Base-by-base conservation (phyloP, 1,140 invertebrate species). In the Ceratina calcarata region DNA sequence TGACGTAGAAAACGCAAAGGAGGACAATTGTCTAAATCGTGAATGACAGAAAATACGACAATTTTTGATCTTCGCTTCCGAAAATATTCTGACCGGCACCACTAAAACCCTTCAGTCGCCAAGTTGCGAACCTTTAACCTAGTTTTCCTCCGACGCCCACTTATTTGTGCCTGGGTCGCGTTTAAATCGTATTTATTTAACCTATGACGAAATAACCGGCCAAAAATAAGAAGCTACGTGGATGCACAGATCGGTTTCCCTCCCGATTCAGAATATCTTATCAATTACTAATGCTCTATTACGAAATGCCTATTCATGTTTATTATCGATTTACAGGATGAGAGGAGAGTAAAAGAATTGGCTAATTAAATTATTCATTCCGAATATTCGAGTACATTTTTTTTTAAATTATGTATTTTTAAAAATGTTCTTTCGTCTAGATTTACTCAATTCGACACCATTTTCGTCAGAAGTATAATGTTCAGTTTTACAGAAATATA, bases 121-220 rank as follows among this genome's bases (percentile, higher is more conserved):
- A 74, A 70, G 60, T 74, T 70, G 62, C 70, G 69, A 60, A 82
- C 68, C 68, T 74, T 85, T 81, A 85, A 81, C 71, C 72, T 84
- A 70, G 72, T 84, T 69, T 78, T 0, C 58, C 53, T 49, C 71
- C 16, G 65, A 76, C 60, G 37, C 10, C 16, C 24, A 15, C 45
- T 13, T 57, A 60, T 24, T 55, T 53, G n/a, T 20, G 53, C 37
- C 16, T 10, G 4, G 62, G 22, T 20, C 62, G 53, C 62, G 58
- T 79, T 79, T 74, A 79, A 79, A 79, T 73, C 69, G 71, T 74
- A 64, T 81, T 78, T 81, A 70, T 77, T 77, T 81, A 61, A 68
- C 49, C 65, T 10, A 37, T 65, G 65, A 68, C 66, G 65, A 37
- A 70, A 70, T 49, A 65, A 51, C 55, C 24, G 15, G 22, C 66